A percentile compares a stretch with the other conserved stretches of the same genome.
These are phyloP conservation scores for Chymomyza costata DNA, from an alignment of 1,140 invertebrate species.

Conservation along the genomic window DNA sequence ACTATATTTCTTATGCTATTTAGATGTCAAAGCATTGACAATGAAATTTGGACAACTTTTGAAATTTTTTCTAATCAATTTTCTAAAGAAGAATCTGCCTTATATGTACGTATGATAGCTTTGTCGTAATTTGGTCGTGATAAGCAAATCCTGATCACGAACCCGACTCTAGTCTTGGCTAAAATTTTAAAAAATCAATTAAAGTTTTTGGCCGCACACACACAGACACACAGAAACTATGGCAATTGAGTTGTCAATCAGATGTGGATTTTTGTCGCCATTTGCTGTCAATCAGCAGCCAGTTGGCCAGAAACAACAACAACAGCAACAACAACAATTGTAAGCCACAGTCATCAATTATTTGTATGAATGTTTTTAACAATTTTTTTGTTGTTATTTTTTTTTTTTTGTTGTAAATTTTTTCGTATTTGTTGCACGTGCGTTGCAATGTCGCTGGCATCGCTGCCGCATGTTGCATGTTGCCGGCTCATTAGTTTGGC, in stretches of 20 bases:
- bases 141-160: too few relatives aligned
- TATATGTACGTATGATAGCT: too few relatives aligned
- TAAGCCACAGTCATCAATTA: constrained; percentile 59
- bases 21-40: too few relatives aligned
- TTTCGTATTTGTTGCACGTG: constrained; percentile 54
- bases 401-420: constrained; percentile 21
- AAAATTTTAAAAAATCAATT: constrained; percentile 68
- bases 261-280: constrained; percentile 67
- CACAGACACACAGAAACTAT: constrained; percentile 23
- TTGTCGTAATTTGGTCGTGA: too few relatives aligned
- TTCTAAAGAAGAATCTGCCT: too few relatives aligned
- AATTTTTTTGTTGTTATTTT: constrained; percentile 11
- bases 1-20: too few relatives aligned
- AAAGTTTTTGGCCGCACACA: constrained; percentile 46
- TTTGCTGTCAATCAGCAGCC: constrained; percentile 62
- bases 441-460: constrained; percentile 30
- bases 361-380: constrained; percentile 49
- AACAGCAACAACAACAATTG: constrained; percentile 44
- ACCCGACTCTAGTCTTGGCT: too few relatives aligned
- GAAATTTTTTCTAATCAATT: too few relatives aligned
- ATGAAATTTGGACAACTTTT: too few relatives aligned
- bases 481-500: constrained; percentile 71
- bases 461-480: constrained; percentile 54
- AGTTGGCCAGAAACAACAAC: constrained; percentile 4
- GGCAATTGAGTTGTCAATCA: constrained; percentile 69